These are phyloP conservation scores for Cotesia vestalis DNA, from an alignment of 1,140 invertebrate species.

Conservation along the genomic window DNA sequence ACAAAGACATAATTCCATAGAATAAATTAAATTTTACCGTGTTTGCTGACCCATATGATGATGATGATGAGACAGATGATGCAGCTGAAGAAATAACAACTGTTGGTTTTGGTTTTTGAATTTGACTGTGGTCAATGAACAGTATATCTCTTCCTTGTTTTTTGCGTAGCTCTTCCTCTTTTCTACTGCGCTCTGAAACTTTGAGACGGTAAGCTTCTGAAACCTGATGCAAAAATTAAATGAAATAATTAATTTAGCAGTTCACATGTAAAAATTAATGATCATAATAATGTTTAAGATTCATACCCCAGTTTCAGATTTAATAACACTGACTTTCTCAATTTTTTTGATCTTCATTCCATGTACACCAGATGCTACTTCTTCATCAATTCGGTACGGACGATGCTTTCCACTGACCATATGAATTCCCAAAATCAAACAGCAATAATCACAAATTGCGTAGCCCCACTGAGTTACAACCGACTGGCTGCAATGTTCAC, in stretches of 20 bases:
- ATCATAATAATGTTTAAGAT: not conserved
- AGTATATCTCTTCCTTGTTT: not conserved
- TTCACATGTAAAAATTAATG: not conserved
- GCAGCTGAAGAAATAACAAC: too few species aligned
- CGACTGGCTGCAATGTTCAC: conserved; percentile 65
- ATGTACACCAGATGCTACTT: not conserved
- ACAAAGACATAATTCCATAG: too few species aligned
- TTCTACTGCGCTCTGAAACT: not conserved
- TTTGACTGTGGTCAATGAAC: conserved; percentile 1
- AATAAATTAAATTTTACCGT: too few species aligned
- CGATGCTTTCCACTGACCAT: conserved; percentile 63
- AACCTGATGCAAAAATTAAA: not conserved
- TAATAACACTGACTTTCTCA: too few species aligned
- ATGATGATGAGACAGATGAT: too few species aligned
- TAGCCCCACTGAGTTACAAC: conserved; percentile 67
- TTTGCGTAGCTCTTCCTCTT: not conserved
- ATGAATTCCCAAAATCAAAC: conserved; percentile 58
- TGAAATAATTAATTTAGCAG: not conserved
- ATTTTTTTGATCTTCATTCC: not conserved
- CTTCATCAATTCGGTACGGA: conserved; percentile 45
- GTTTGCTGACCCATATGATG: too few species aligned
- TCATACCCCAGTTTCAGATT: not conserved
- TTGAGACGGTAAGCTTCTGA: not conserved
- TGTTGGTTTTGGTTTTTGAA: too few species aligned
- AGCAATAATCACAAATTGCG: conserved; percentile 68